Evolutionary conservation across 2,888 invertebrate genomes (phyloP), one percentile per base, ranked within the genome.

Genomic region (Hypomecis punctinalis): DNA sequence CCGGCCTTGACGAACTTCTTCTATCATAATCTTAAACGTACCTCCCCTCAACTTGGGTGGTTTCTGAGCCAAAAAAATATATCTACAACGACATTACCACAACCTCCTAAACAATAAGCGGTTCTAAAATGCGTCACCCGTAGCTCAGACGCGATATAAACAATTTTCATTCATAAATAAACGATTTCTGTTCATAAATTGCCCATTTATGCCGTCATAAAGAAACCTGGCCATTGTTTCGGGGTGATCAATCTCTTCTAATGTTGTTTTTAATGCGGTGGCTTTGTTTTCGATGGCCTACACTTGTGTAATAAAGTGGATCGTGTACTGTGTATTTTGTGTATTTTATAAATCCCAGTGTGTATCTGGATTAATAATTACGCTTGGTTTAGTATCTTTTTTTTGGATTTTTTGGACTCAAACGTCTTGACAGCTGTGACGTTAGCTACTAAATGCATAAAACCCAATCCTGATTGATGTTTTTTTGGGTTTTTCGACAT

Each of bases 161-260:
- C 62, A 72, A 68, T 70, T 74, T 74, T 76, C 70, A 70, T 70
- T 70, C 69, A 74, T 74, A 56, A 56, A 56, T 47, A 74, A 74
- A 68, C 64, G 72, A 69, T 70, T 75, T 74, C 75, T 72, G 70
- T 69, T 69, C 70, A 74, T 74, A 71, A 74, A 72, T 71, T 63
- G 72, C 67, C 71, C 70, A 67, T 74, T 76, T 71, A 68, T 68
- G 55, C 66, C 53, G 70, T 63, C 68, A 73, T 74, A 74, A 75
- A 74, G 67, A 70, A 53, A 67, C 69, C 67, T 68, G 65, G 53
- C 53, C 53, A 67, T 69, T 72, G 66, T 69, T 68, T 66, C 48
- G 42, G 49, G 57, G 68, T 61, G 58, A 73, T 73, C 61, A 54
- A 64, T 71, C 69, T 59, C 37, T 62, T 66, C 55, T 71, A 69